phyloP scores from a whole-genome alignment of 2,797 vertebrate genomes.

The Acrocephalus scirpaceus region DNA sequence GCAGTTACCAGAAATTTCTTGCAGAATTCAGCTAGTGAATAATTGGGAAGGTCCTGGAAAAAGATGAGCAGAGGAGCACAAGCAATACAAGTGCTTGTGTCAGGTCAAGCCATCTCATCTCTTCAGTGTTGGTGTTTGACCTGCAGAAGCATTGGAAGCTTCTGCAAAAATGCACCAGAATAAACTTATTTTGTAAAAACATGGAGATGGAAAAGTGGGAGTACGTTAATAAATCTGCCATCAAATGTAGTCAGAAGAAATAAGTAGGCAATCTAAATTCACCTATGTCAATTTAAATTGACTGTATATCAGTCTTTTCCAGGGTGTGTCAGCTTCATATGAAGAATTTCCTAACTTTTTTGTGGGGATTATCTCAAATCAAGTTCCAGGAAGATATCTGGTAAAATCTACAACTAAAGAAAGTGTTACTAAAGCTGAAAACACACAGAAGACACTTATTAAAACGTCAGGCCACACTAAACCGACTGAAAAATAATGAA shows the following conservation, averaged over 20 bases:
- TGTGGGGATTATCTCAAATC: constrained; percentile 14
- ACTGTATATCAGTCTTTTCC: background rate
- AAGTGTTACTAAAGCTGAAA: constrained; percentile 44
- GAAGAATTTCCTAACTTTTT: constrained; percentile 44
- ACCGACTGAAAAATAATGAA: constrained; percentile 54
- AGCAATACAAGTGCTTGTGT: background rate
- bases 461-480: constrained; percentile 47
- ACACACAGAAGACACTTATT: constrained; percentile 19
- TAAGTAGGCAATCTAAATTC: background rate
- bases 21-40: background rate
- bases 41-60: background rate
- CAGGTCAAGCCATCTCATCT: background rate
- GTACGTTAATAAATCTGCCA: background rate
- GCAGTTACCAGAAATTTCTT: background rate
- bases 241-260: background rate
- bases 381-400: background rate
- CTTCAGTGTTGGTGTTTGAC: background rate
- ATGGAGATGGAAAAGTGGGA: background rate
- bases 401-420: constrained; percentile 1
- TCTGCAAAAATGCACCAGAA: background rate
- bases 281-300: background rate
- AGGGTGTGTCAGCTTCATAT: background rate
- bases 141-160: background rate
- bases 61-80: background rate
- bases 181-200: background rate